These are phyloP conservation scores for Sipunculus nudus DNA, from an alignment of 2,888 invertebrate genomes.

Conservation along the genomic window DNA sequence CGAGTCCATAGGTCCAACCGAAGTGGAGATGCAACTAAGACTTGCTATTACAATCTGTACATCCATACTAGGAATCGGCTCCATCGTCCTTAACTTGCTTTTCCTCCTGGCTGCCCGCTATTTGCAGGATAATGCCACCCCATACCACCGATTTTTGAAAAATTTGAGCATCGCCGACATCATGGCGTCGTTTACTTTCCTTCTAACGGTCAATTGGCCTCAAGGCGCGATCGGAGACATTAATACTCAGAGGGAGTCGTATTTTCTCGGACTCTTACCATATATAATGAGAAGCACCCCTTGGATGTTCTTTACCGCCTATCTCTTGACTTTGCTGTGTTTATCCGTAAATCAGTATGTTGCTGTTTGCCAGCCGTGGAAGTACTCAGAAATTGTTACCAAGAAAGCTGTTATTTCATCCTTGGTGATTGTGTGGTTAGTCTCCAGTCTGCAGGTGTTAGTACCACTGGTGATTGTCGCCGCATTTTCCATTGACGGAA, in stretches of 20 bases:
- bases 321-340: constrained; percentile 29
- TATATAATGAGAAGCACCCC: constrained; percentile 28
- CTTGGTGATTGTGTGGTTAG: constrained; percentile 23
- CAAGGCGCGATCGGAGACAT: constrained; percentile 21
- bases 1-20: too few species aligned
- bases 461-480: constrained; percentile 24
- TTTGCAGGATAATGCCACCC: too few species aligned
- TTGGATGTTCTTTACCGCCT: constrained; percentile 37
- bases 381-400: constrained; percentile 18
- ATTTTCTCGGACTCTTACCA: constrained; percentile 17
- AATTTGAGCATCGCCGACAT: constrained; percentile 22
- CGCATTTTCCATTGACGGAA: constrained; percentile 7
- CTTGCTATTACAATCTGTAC: too few species aligned
- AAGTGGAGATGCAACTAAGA: too few species aligned
- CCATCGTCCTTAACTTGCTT: too few species aligned
- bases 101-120: too few species aligned
- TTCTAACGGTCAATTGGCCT: constrained; percentile 27
- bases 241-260: constrained; percentile 9
- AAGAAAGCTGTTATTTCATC: background rate
- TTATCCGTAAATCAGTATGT: constrained; percentile 33
- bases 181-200: constrained; percentile 25
- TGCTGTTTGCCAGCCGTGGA: constrained; percentile 32
- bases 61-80: too few species aligned
- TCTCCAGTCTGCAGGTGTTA: constrained; percentile 32
- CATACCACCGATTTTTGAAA: too few species aligned